Evolutionary conservation across 1,140 invertebrate genomes (phyloP), one percentile per base, ranked within the genome.

Genomic region (Diabrotica virgifera): DNA sequence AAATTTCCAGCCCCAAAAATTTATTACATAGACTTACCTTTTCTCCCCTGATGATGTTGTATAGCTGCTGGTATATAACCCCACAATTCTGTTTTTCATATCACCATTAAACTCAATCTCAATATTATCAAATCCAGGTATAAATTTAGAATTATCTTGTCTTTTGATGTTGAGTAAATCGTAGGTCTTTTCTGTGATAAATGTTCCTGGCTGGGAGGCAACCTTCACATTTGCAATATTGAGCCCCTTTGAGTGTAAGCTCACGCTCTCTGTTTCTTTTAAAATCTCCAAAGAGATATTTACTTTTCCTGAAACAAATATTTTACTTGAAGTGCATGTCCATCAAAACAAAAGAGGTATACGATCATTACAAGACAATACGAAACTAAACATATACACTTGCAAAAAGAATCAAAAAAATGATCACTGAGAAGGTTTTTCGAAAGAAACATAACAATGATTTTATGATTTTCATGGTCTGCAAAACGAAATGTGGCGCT

Each of bases 181-280:
- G 55, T 72, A 69, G 10, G 63, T 57, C 6, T 55, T 7, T 37
- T 73, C 69, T 9, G 68, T 6, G 11, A 62, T 53, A 59, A 69
- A 72, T 35, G 62, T 61, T 2, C 40, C 64, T 12, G 36, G 12
- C 36, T 64, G 37, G 5, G 60, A 57, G 37, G 72, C 59, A n/a
- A 77, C 57, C n/a, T 53, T 54, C 6, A 75, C 72, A 12, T 38
- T 66, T 12, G 55, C 64, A 6, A 90, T 85, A 10, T 82, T 81
- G 51, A 91, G 78, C 63, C 82, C 81, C 55, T 91, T 90, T 51
- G 85, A 81, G 77, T 96, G 91, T 5, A 95, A 80, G 5, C 85
- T 80, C 37, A 96, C 83, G 66, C 81, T 83, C 13, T 82, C 81
- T 7, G 84, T 86, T 5, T 81, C 74, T 37, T 84, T 73, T 2